Conservation (phyloP, 2,113 vertebrate genomes). For the Nycticorax nycticorax region DNA sequence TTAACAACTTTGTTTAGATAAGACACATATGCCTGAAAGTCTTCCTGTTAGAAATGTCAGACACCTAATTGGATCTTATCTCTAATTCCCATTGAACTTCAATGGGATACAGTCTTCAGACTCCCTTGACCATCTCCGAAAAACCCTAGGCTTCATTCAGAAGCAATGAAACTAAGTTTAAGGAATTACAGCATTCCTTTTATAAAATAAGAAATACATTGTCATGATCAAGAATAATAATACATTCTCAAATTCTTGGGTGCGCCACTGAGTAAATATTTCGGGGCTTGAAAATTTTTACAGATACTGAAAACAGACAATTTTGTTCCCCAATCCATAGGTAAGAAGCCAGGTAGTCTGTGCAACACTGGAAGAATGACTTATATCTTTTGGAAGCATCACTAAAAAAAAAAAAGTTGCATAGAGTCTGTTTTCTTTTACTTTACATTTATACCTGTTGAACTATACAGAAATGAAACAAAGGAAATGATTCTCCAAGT, state of each 20-base stretch:
- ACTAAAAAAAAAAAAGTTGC: background rate
- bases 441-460: background rate
- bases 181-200: background rate
- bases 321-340: background rate
- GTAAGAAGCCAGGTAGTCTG: background rate
- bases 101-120: background rate
- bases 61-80: background rate
- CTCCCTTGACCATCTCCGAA: background rate
- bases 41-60: background rate
- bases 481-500: background rate
- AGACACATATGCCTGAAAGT: background rate
- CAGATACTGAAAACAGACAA: background rate
- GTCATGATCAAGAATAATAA: background rate
- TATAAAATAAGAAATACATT: background rate
- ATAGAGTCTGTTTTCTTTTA: background rate
- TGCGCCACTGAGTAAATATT: background rate
- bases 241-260: background rate
- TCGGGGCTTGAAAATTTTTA: background rate
- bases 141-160: background rate
- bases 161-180: background rate
- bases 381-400: background rate
- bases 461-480: background rate
- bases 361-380: background rate
- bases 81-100: background rate
- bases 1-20: background rate